These are phyloP conservation scores for Cheirogaleus medius DNA, from an alignment of 2,113 vertebrate species.

Conservation along the genomic window DNA sequence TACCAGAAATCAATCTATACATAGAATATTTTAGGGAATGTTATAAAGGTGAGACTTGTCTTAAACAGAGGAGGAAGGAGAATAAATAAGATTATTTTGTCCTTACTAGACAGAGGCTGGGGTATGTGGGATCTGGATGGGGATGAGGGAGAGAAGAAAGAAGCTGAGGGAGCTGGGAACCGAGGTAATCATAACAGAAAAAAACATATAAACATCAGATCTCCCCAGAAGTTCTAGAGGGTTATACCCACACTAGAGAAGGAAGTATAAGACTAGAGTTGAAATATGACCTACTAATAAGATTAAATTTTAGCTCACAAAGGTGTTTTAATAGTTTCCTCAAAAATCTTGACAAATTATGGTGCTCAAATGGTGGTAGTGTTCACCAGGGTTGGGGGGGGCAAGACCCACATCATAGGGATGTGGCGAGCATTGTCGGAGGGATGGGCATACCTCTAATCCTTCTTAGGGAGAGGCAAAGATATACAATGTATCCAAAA, in stretches of 20 bases:
- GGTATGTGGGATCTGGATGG: background rate
- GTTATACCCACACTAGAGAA: background rate
- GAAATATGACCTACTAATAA: background rate
- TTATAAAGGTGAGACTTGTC: background rate
- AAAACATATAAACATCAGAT: background rate
- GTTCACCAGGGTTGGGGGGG: too few relatives aligned
- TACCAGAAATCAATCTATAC: background rate
- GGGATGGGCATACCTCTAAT: too few relatives aligned
- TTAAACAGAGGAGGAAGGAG: background rate
- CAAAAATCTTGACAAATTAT: slow-evolving; percentile 34
- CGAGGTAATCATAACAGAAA: background rate
- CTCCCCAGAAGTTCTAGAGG: background rate
- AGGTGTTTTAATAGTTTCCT: background rate
- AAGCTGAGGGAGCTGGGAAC: background rate
- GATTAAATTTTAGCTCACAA: slow-evolving; percentile 13
- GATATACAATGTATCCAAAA: too few relatives aligned
- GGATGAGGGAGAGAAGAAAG: background rate
- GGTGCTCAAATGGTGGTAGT: too few relatives aligned
- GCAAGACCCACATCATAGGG: too few relatives aligned
- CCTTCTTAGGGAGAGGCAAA: too few relatives aligned
- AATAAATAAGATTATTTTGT: background rate
- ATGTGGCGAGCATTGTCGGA: too few relatives aligned
- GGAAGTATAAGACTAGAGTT: background rate
- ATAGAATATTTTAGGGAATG: background rate
- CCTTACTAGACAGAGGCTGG: background rate